Evolutionary conservation across 2,888 invertebrate genomes (phyloP).

Genomic region (Labia minor): DNA sequence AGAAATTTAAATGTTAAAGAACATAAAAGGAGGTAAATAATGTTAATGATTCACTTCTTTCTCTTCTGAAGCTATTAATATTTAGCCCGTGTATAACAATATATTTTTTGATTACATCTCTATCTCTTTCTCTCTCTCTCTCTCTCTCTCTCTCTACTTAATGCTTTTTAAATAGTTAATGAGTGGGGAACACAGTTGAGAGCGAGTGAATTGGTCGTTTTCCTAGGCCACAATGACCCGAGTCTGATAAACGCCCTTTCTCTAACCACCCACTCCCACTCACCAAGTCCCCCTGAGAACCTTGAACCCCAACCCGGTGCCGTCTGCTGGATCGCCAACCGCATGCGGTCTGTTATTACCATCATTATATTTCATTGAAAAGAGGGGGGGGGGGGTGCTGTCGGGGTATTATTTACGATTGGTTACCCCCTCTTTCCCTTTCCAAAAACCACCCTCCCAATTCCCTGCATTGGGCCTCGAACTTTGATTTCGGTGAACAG

Average conservation of each 20-base stretch:
- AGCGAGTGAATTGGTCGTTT: conserved; percentile 5
- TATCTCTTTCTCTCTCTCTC: neutral
- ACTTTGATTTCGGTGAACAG: neutral
- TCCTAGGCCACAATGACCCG: neutral
- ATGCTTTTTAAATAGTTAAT: conserved; percentile 13
- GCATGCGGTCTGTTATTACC: conserved; percentile 13
- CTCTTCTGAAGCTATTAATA: too few species aligned
- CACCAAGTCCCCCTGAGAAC: neutral
- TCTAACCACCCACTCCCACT: neutral
- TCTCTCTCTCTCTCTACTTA: conserved; percentile 3
- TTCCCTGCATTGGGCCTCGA: neutral
- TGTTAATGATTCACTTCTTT: too few species aligned
- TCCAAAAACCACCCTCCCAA: neutral
- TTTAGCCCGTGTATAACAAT: too few species aligned
- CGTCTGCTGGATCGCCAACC: conserved; percentile 3
- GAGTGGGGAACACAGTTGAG: neutral
- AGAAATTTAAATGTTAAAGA: too few species aligned
- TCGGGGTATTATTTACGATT: conserved; percentile 13
- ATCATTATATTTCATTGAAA: conserved; percentile 13
- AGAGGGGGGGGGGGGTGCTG: neutral
- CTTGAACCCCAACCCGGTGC: too few species aligned
- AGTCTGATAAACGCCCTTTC: neutral
- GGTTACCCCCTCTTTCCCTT: neutral
- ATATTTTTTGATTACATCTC: neutral
- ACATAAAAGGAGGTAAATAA: too few species aligned